phyloP scores from a whole-genome alignment of 1,140 invertebrate genomes.

The Drosophila tropicalis region DNA sequence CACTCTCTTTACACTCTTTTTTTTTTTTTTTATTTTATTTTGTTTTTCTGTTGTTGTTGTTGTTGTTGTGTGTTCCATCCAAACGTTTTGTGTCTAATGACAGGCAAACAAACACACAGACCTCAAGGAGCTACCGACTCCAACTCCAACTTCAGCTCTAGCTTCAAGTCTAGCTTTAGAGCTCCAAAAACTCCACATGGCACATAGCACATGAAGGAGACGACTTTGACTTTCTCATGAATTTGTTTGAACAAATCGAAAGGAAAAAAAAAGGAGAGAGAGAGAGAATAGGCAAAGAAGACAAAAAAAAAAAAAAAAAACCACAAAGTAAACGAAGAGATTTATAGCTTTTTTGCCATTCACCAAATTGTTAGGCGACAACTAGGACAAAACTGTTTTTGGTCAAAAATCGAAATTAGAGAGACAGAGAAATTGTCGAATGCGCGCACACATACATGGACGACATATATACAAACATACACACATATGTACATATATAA shows the following conservation, averaged over 20 bases:
- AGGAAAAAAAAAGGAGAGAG: slow-evolving; percentile 7
- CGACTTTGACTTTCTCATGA: slow-evolving; percentile 69
- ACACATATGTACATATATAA: too few relatives aligned
- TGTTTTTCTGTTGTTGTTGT: slow-evolving; percentile 32
- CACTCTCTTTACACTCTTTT: slow-evolving; percentile 39
- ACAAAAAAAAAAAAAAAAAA: slow-evolving; percentile 31
- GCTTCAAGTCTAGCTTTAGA: slow-evolving; percentile 26
- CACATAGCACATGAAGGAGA: not conserved
- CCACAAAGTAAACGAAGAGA: slow-evolving; percentile 35
- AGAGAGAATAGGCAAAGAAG: slow-evolving; percentile 33
- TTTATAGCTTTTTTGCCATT: slow-evolving; percentile 69
- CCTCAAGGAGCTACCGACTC: slow-evolving; percentile 47
- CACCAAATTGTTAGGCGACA: slow-evolving; percentile 78
- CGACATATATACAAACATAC: slow-evolving; percentile 16
- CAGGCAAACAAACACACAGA: slow-evolving; percentile 75
- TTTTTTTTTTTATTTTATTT: slow-evolving; percentile 34
- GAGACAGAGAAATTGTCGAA: slow-evolving; percentile 46
- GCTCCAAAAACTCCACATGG: slow-evolving; percentile 7
- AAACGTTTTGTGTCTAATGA: slow-evolving; percentile 65
- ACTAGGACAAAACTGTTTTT: slow-evolving; percentile 81
- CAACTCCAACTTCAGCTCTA: slow-evolving; percentile 28
- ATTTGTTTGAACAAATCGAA: slow-evolving; percentile 56
- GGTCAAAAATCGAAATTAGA: slow-evolving; percentile 77
- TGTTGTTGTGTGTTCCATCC: slow-evolving; percentile 32
- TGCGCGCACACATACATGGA: slow-evolving; percentile 29